Base-by-base conservation (phyloP, 2,797 vertebrate genomes). In the Melanotaenia boesemani region DNA sequence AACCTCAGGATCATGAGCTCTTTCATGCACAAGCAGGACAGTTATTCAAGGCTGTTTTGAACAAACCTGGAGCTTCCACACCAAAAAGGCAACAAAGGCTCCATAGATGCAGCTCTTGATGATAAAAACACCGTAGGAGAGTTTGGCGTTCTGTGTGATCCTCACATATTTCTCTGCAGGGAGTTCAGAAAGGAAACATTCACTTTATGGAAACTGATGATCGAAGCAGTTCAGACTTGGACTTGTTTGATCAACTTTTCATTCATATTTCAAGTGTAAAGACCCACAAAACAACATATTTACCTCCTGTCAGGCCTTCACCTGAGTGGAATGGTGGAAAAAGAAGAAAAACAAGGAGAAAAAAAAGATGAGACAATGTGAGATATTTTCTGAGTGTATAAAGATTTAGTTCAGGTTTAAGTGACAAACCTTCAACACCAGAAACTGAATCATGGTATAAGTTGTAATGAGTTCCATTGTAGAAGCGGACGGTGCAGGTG, bases 51-150 rank as follows among this genome's bases (percentile, higher is more conserved):
- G 5, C 6, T 18, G 44, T 48, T 48, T 20, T 4, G 44, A 1
- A 72, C 82, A 39, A 65, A 95, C 93, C 92, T 88, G 82, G 13
- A 90, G 61, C 81, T 67, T 93, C 86, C 80, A 91, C 4, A 92
- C 64, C 77, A 94, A 22, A 55, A 88, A 20, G 5, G 54, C 5
- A 5, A 95, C 77, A n/a, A 95, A 86, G 28, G 83, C 63, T 15
- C 91, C 94, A 5, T 94, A 95, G 48, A 92, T 5, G 60, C 56
- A n/a, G 84, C 94, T 91, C 91, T 95, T 95, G 50, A 39, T 0
- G 34, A 94, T 88, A 2, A 94, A 72, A 6, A 91, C 16, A 0
- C 0, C 0, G 56, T 95, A 95, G 54, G 84, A 84, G 63, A 94
- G 54, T 74, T 89, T 93, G 60, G 83, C 85, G 0, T 0, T 28